phyloP scores from a whole-genome alignment of 1,140 invertebrate species.

The Pomacea maculata region DNA sequence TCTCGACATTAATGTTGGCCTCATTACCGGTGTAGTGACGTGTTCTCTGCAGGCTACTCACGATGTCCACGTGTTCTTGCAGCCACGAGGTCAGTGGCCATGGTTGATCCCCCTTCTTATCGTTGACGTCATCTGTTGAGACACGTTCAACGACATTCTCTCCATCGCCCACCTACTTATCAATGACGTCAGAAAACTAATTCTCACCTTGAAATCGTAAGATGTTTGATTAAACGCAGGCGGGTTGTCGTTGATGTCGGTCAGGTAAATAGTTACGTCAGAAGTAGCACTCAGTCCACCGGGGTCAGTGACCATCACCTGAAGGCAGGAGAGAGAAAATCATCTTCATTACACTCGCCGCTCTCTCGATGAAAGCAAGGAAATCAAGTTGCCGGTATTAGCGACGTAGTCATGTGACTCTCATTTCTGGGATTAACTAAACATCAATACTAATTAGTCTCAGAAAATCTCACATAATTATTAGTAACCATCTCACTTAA shows the following conservation, averaged over 20 bases:
- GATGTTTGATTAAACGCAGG: not conserved
- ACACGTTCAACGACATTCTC: not conserved
- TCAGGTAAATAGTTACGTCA: not conserved
- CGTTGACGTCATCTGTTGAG: not conserved
- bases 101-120: not conserved
- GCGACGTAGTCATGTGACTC: too few relatives aligned
- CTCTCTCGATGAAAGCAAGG: too few relatives aligned
- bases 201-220: conserved; percentile 12
- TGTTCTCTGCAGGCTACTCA: too few relatives aligned
- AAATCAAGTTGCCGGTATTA: too few relatives aligned
- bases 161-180: not conserved
- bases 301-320: conserved; percentile 13
- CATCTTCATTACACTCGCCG: too few relatives aligned
- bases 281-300: not conserved
- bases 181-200: not conserved
- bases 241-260: conserved; percentile 15
- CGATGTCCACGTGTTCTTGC: too few relatives aligned
- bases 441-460: too few relatives aligned
- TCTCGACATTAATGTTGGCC: not conserved
- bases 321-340: not conserved
- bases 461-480: too few relatives aligned
- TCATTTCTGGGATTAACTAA: too few relatives aligned
- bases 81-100: too few relatives aligned
- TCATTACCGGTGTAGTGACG: not conserved
- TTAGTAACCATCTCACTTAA: too few relatives aligned